Evolutionary conservation across 2,888 invertebrate genomes (phyloP).

Genomic region (Chrysolina americana): DNA sequence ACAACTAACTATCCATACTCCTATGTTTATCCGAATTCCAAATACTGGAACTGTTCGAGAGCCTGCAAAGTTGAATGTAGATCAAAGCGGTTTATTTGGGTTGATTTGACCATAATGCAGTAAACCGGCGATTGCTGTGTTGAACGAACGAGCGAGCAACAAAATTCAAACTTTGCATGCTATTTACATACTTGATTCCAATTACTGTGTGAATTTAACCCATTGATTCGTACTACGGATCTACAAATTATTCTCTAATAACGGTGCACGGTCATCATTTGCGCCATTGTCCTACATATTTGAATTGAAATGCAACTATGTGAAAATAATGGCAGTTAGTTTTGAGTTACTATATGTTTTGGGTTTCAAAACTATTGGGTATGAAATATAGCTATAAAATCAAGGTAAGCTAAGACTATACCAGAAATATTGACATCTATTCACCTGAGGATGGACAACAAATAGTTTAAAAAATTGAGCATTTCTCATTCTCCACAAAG

Average conservation of each 20-base stretch:
- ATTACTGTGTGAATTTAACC: neutral
- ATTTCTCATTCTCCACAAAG: no score
- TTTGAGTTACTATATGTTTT: no score
- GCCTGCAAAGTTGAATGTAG: neutral
- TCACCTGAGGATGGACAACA: no score
- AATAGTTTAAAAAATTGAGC: no score
- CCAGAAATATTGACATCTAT: no score
- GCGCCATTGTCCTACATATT: no score
- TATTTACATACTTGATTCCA: conserved; percentile 5
- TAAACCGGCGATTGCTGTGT: neutral
- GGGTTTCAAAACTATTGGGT: no score
- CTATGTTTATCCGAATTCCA: neutral
- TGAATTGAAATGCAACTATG: no score
- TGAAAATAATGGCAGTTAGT: no score
- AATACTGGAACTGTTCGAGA: neutral
- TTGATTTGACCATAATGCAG: neutral
- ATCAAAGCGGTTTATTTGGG: neutral
- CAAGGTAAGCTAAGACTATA: no score
- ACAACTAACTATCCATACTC: neutral
- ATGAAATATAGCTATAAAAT: no score
- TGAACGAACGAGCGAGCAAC: neutral
- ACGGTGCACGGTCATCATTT: neutral
- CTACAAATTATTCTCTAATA: neutral
- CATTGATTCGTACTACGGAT: neutral
- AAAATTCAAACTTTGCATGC: neutral